Percentiles rank a stretch among this genome's conserved stretches.
Conservation (phyloP, 2,113 vertebrate genomes). For the Xenus cinereus region DNA sequence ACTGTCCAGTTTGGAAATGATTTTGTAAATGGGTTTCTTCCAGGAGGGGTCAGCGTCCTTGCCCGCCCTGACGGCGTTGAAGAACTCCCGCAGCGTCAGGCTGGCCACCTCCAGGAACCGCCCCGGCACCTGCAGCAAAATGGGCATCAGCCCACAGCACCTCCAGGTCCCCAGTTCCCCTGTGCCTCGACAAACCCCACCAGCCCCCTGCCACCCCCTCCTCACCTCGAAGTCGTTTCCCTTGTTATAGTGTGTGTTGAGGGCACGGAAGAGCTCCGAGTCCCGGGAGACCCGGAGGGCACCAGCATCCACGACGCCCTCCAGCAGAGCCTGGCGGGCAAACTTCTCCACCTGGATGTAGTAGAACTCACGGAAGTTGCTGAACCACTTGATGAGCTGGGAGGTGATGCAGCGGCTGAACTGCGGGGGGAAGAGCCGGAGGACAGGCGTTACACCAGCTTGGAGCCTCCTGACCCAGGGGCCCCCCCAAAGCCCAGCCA, state of each 20-base stretch:
- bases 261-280: constrained; percentile 89
- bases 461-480: background rate
- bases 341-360: constrained; percentile 99
- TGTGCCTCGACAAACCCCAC: fast-evolving
- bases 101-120: constrained; percentile 91
- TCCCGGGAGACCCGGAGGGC: constrained; percentile 85
- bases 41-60: constrained; percentile 93
- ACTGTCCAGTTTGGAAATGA: constrained; percentile 96
- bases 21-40: constrained; percentile 99
- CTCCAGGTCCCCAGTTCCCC: fast-evolving
- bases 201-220: background rate
- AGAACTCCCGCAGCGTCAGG: constrained; percentile 92
- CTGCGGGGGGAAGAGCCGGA: constrained; percentile 42
- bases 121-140: constrained; percentile 84
- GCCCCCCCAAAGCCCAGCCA: background rate
- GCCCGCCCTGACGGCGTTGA: constrained; percentile 83
- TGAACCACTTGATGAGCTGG: constrained; percentile 99
- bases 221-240: constrained; percentile 93
- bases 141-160: background rate
- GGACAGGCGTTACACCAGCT: background rate
- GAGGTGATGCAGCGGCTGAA: constrained; percentile 97
- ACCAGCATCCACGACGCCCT: constrained; percentile 79
- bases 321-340: constrained; percentile 89
- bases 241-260: constrained; percentile 96
- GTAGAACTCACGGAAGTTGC: constrained; percentile 97